A percentile compares a stretch with the other conserved stretches of the same genome.
Conservation (phyloP, 2,888 invertebrate species). For the Sarcophaga rosellei region DNA sequence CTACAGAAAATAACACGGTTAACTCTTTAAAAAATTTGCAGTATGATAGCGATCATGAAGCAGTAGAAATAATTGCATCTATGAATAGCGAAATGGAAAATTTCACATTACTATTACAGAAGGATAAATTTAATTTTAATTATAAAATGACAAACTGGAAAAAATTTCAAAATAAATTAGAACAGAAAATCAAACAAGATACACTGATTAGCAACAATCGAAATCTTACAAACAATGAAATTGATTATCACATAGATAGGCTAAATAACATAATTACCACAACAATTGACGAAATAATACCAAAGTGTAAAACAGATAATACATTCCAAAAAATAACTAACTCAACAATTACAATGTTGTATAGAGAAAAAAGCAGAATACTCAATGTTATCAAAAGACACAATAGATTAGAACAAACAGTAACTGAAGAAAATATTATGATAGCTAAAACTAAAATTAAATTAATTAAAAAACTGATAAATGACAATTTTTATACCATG, state of each 20-base stretch:
- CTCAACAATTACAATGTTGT: background rate
- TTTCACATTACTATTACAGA: background rate
- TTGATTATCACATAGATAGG: background rate
- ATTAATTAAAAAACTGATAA: conserved; percentile 15
- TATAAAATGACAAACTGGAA: background rate
- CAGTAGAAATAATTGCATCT: background rate
- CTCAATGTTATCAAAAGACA: background rate
- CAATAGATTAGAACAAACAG: background rate
- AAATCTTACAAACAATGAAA: conserved; percentile 2
- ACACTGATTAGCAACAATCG: background rate
- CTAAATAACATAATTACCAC: background rate
- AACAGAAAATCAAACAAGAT: background rate
- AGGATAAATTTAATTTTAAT: background rate
- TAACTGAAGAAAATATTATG: background rate
- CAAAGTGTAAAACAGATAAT: background rate
- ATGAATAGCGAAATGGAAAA: conserved; percentile 1
- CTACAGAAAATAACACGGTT: background rate
- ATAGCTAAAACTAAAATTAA: background rate
- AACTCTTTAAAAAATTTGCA: background rate
- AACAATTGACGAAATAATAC: background rate
- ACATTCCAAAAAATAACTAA: background rate
- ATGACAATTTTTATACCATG: background rate
- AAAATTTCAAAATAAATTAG: background rate
- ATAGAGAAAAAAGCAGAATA: conserved; percentile 1
- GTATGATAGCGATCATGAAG: conserved; percentile 24